Conservation (phyloP, 2,797 vertebrate species). For the Cuculus canorus region DNA sequence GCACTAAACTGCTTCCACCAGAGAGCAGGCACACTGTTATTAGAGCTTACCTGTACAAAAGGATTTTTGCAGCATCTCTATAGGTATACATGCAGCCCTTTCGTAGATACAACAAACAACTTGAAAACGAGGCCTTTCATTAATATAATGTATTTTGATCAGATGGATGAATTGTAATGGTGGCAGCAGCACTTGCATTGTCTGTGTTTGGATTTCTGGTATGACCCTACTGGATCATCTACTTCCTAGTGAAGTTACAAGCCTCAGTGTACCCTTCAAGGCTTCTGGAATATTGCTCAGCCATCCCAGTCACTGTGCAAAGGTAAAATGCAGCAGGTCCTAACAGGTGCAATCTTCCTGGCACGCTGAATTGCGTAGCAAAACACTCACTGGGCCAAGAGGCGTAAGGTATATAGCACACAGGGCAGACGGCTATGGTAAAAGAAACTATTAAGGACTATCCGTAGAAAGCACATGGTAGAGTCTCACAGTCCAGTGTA, state of each 20-base stretch:
- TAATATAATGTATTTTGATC: not conserved
- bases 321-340: not conserved
- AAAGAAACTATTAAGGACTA: not conserved
- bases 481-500: not conserved
- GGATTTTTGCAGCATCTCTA: not conserved
- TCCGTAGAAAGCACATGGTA: not conserved
- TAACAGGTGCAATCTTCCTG: not conserved
- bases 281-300: not conserved
- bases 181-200: not conserved
- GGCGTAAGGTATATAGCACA: not conserved
- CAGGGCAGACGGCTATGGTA: not conserved
- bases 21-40: not conserved
- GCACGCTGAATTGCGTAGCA: not conserved
- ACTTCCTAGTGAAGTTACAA: not conserved
- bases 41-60: not conserved
- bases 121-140: not conserved
- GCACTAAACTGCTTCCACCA: not conserved
- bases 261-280: not conserved
- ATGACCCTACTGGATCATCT: not conserved
- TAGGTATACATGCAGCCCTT: not conserved
- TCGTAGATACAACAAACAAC: accelerated
- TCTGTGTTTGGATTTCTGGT: not conserved
- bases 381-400: not conserved
- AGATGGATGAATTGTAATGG: not conserved
- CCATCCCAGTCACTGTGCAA: not conserved